phyloP scores from a whole-genome alignment of 2,113 vertebrate genomes.

The Cromileptes altivelis region DNA sequence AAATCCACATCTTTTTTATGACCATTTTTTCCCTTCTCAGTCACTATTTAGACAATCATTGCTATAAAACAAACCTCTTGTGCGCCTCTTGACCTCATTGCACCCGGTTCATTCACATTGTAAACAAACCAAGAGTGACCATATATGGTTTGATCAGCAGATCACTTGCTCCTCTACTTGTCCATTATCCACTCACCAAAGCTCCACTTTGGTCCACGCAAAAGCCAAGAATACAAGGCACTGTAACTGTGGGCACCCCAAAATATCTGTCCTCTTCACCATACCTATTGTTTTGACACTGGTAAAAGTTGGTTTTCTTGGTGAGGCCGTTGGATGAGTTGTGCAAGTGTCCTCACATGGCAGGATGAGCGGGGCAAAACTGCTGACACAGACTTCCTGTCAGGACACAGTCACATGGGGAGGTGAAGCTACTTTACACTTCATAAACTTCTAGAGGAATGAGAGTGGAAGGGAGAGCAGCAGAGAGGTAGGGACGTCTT shows the following conservation, averaged over 20 bases:
- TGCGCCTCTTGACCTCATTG: conserved; percentile 45
- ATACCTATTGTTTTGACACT: conserved; percentile 46
- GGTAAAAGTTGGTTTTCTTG: conserved; percentile 55
- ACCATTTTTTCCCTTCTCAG: neutral
- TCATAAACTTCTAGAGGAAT: conserved; percentile 39
- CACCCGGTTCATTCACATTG: conserved; percentile 11
- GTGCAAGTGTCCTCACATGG: conserved; percentile 71
- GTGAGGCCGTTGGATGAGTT: conserved; percentile 51
- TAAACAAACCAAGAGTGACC: conserved; percentile 44
- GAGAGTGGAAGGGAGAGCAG: conserved; percentile 34
- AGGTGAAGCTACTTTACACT: conserved; percentile 70
- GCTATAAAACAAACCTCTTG: conserved; percentile 28
- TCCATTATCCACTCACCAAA: conserved; percentile 52
- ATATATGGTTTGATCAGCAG: conserved; percentile 37
- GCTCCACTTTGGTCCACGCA: conserved; percentile 17
- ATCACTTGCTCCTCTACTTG: conserved; percentile 35
- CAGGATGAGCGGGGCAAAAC: conserved; percentile 61
- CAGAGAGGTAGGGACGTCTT: conserved; percentile 61
- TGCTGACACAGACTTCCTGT: conserved; percentile 83
- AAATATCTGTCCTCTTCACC: conserved; percentile 35
- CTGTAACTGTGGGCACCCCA: conserved; percentile 20
- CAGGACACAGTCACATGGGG: conserved; percentile 81
- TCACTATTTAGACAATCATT: conserved; percentile 39
- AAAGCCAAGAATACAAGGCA: conserved; percentile 41
- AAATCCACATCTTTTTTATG: conserved; percentile 48